These are phyloP conservation scores for Aporophyla nigra DNA, from an alignment of 2,888 invertebrate genomes.

Conservation along the genomic window DNA sequence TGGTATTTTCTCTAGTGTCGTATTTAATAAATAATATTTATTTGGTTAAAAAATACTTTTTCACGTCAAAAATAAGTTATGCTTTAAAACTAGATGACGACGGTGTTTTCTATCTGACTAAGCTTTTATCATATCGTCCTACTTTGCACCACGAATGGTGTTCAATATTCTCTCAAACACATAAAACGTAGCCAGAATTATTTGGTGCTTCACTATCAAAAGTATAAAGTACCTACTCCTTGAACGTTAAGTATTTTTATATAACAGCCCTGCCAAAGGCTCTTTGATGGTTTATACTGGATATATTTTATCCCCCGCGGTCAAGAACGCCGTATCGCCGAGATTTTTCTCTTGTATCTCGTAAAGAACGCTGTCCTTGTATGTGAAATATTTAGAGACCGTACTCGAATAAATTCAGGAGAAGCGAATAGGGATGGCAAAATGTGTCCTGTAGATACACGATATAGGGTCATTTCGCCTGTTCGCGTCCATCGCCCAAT, in stretches of 20 bases:
- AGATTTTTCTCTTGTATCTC: slow-evolving; percentile 58
- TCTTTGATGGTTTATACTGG: slow-evolving; percentile 56
- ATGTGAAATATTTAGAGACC: slow-evolving; percentile 55
- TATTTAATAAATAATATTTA: background rate
- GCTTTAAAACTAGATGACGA: background rate
- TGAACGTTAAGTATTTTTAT: slow-evolving; percentile 49
- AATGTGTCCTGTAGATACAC: background rate
- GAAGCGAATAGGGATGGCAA: slow-evolving; percentile 10
- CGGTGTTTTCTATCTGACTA: background rate
- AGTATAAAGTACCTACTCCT: slow-evolving; percentile 29
- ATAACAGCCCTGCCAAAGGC: slow-evolving; percentile 48
- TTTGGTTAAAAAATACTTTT: background rate
- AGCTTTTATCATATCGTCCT: background rate
- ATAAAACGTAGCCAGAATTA: slow-evolving; percentile 5
- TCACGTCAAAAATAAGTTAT: background rate
- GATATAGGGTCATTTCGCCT: slow-evolving; percentile 13
- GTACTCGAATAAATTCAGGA: slow-evolving; percentile 45
- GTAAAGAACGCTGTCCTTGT: slow-evolving; percentile 55
- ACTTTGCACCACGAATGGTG: slow-evolving; percentile 3
- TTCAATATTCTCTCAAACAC: slow-evolving; percentile 10
- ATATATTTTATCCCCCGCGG: slow-evolving; percentile 61
- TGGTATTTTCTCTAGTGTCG: background rate
- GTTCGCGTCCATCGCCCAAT: no score
- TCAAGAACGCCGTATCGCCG: slow-evolving; percentile 48
- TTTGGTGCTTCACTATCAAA: slow-evolving; percentile 32